Evolutionary conservation across 2,888 invertebrate species (phyloP), one percentile per base, ranked within the genome.

Genomic region (Prosapia bicincta): DNA sequence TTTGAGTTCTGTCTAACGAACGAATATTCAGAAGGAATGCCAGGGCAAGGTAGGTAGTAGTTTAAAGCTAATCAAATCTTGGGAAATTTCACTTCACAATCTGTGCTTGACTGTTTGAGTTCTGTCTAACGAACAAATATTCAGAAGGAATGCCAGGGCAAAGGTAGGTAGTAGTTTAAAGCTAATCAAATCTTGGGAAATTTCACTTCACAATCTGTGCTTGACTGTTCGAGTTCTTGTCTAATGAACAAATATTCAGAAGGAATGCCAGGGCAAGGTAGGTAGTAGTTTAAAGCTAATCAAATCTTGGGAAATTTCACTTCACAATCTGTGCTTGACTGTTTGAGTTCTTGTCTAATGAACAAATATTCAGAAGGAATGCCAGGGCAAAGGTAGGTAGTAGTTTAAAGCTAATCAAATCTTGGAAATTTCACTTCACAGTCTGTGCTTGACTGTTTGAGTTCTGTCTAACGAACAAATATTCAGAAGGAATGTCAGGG

Each of bases 281-380:
- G n/a, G n/a, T n/a, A n/a, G n/a, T n/a, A n/a, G n/a, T n/a, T n/a
- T n/a, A n/a, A n/a, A n/a, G n/a, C n/a, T n/a, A n/a, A n/a, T n/a
- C n/a, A n/a, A n/a, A n/a, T n/a, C 15, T 98, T 97, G 30, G 99
- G 98, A 88, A 98, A 98, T 86, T 97, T 98, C 84, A 96, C 97
- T 70, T 96, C 96, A 3, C 84, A 94, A 71, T 90, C 97, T 72
- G 97, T 97, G n/a, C 86, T 96, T 71, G 95, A 98, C 83, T 94
- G 95, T 80, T 86, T 97, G 28, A 92, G 96, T 81, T 95, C 97
- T n/a, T 97, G 96, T 83, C 88, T 97, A 71, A 96, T 94, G 83
- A 98, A 98, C 84, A 98, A 98, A 86, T 98, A 98, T 85, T 96
- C 97, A 0, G 97, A 98, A 85, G 98, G 98, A 71, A 89, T 95